These are phyloP conservation scores for Sturnus vulgaris DNA, from an alignment of 2,113 vertebrate genomes.

Conservation along the genomic window DNA sequence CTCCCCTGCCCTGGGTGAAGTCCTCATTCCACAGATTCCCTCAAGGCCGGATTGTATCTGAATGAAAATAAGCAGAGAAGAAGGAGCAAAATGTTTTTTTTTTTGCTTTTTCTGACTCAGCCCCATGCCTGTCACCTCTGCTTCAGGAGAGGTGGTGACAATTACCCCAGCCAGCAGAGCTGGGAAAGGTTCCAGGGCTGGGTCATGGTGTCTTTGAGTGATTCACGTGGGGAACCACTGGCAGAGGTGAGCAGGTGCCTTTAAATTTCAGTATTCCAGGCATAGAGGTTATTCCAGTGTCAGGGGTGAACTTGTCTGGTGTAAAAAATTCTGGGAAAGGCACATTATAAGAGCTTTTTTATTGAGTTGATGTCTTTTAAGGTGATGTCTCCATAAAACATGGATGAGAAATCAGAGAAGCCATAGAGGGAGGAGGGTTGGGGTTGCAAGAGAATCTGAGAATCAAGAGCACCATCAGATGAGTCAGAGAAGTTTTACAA, in stretches of 20 bases:
- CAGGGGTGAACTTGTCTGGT: neutral
- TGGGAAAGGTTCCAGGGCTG: neutral
- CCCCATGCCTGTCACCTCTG: neutral
- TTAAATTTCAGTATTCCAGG: neutral
- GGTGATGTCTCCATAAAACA: neutral
- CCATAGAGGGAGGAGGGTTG: neutral
- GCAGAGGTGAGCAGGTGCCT: neutral
- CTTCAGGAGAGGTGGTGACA: neutral
- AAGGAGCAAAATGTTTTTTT: neutral
- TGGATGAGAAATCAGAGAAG: neutral
- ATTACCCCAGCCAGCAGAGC: neutral
- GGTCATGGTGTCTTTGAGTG: accelerated
- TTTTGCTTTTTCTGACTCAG: neutral
- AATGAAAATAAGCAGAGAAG: neutral
- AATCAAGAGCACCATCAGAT: neutral
- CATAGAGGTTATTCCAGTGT: neutral
- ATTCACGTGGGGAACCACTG: neutral
- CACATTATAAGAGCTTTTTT: neutral
- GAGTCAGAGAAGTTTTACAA: neutral
- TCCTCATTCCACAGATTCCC: neutral
- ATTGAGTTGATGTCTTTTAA: neutral
- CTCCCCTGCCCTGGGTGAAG: neutral
- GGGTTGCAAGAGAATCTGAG: neutral
- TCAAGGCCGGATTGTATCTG: neutral
- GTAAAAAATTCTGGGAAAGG: neutral